These are phyloP conservation scores for Melanotaenia duboulayi DNA, from an alignment of 2,113 vertebrate genomes.

Conservation along the genomic window DNA sequence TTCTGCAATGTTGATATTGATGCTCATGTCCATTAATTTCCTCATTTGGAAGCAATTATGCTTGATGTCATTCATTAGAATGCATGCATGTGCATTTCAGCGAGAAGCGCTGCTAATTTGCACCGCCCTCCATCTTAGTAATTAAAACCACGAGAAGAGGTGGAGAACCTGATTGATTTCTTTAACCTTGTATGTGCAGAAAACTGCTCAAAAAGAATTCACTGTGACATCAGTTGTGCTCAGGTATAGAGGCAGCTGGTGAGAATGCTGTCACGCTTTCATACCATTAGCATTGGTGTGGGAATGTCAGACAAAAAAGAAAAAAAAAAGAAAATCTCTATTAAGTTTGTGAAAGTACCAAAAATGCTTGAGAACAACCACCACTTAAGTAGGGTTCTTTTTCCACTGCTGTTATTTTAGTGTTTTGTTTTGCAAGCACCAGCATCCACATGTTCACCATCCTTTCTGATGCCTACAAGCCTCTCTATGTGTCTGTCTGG, in stretches of 20 bases:
- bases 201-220: constrained; percentile 49
- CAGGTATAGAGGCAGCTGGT: not conserved
- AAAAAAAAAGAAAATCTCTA: constrained; percentile 46
- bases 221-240: constrained; percentile 31
- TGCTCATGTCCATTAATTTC: constrained; percentile 61
- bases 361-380: constrained; percentile 1
- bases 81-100: constrained; percentile 45
- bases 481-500: constrained; percentile 6
- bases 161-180: constrained; percentile 61
- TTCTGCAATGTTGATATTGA: constrained; percentile 30
- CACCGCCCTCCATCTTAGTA: constrained; percentile 59
- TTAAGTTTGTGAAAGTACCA: constrained; percentile 7
- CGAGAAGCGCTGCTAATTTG: constrained; percentile 49
- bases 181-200: constrained; percentile 47
- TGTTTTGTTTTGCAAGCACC: constrained; percentile 20
- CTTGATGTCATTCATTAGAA: constrained; percentile 56
- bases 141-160: constrained; percentile 66
- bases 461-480: constrained; percentile 2
- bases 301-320: constrained; percentile 27
- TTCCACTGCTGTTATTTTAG: not conserved
- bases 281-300: constrained; percentile 44
- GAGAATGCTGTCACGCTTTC: constrained; percentile 13
- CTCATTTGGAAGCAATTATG: constrained; percentile 73
- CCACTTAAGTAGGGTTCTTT: not conserved
- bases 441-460: not conserved